A percentile compares a stretch with the other conserved stretches of the same genome.
phyloP scores from a whole-genome alignment of 2,888 invertebrate genomes.

The Stegophylla sp. region DNA sequence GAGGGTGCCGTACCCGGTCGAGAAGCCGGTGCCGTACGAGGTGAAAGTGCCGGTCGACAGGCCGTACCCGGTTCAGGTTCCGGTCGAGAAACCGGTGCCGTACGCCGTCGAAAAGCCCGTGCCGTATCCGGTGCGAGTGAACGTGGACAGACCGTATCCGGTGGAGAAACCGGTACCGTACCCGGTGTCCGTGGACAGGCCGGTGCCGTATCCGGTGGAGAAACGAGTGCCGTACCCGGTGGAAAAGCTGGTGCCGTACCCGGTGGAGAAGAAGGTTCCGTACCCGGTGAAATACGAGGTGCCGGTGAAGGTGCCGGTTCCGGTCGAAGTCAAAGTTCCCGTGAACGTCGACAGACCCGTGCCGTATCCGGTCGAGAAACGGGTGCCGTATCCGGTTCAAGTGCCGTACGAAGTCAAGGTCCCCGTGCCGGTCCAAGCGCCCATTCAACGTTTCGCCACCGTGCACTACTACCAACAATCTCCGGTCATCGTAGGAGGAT shows the following conservation, averaged over 20 bases:
- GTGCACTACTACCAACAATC: constrained; percentile 49
- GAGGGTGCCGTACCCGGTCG: constrained; percentile 64
- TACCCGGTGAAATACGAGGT: constrained; percentile 64
- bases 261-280: constrained; percentile 69
- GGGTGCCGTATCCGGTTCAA: constrained; percentile 71
- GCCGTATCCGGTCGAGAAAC: constrained; percentile 70
- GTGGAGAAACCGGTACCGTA: constrained; percentile 81
- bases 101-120: constrained; percentile 69
- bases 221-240: constrained; percentile 75
- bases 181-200: constrained; percentile 79
- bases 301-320: constrained; percentile 69
- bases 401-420: constrained; percentile 77
- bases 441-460: constrained; percentile 63
- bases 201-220: constrained; percentile 74
- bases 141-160: constrained; percentile 75
- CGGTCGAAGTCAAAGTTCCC: constrained; percentile 65
- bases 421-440: constrained; percentile 80
- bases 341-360: constrained; percentile 75
- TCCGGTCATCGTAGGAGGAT: neutral
- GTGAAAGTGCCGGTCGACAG: constrained; percentile 69
- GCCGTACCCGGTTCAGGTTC: constrained; percentile 68
- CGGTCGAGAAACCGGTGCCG: constrained; percentile 72
- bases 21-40: constrained; percentile 67
- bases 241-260: constrained; percentile 71
- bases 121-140: constrained; percentile 71